phyloP scores from a whole-genome alignment of 2,113 vertebrate genomes.

The Pseudorasbora parva region DNA sequence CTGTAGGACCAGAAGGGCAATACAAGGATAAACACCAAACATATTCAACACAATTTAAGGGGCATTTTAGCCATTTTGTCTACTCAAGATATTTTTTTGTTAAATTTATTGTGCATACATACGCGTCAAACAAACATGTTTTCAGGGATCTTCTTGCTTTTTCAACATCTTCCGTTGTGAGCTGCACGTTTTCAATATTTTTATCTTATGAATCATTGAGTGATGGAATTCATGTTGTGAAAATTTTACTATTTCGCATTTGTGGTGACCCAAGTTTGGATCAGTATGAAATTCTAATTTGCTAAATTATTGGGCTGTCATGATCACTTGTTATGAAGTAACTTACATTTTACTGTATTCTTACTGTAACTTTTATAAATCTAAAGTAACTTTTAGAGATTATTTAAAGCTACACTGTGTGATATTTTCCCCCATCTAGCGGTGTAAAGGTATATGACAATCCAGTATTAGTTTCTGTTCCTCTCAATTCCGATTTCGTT shows the following conservation, averaged over 20 bases:
- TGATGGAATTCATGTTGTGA: not conserved
- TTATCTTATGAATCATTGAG: not conserved
- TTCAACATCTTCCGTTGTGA: not conserved
- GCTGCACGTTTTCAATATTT: not conserved
- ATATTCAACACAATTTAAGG: not conserved
- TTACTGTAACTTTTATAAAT: not conserved
- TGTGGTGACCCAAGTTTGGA: not conserved
- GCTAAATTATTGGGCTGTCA: not conserved
- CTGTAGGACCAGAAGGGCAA: not conserved
- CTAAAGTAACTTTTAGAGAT: no score
- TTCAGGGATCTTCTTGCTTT: not conserved
- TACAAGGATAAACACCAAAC: not conserved
- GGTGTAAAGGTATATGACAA: no score
- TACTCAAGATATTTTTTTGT: not conserved
- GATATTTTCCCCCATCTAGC: no score
- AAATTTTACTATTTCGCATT: not conserved
- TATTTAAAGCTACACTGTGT: no score
- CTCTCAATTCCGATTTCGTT: no score
- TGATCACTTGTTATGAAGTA: not conserved
- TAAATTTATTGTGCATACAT: not conserved
- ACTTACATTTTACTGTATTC: not conserved
- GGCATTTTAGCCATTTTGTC: not conserved
- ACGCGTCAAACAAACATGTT: not conserved
- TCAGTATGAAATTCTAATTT: not conserved
- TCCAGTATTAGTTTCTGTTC: no score